Percentiles rank a stretch among this genome's conserved stretches.
Evolutionary conservation across 2,797 vertebrate genomes (phyloP).

Genomic region (Telmatherina bonti): DNA sequence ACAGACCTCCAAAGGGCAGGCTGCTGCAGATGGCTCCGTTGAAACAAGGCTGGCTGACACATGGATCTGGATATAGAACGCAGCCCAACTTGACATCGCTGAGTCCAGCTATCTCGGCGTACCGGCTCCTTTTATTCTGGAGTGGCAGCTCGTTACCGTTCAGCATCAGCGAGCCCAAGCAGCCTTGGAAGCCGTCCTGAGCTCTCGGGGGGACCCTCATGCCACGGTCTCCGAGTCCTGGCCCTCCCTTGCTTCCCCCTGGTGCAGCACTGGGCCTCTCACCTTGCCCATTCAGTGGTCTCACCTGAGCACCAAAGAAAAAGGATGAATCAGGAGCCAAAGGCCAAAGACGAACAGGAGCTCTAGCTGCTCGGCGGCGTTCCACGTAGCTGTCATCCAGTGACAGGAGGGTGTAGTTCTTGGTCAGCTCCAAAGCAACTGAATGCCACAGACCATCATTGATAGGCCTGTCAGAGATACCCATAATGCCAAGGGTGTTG

Average conservation of each 20-base stretch:
- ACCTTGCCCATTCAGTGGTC: conserved; percentile 73
- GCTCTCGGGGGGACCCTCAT: conserved; percentile 83
- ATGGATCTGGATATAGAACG: conserved; percentile 88
- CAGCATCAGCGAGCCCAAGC: conserved; percentile 90
- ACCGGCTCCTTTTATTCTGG: conserved; percentile 89
- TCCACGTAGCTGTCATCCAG: conserved; percentile 89
- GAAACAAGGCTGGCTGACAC: conserved; percentile 89
- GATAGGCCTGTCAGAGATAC: conserved; percentile 92
- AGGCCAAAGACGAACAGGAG: conserved; percentile 91
- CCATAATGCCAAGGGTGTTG: conserved; percentile 93
- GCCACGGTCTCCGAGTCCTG: conserved; percentile 73
- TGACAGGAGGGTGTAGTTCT: conserved; percentile 92
- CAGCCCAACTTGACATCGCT: conserved; percentile 92
- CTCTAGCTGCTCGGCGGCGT: conserved; percentile 89
- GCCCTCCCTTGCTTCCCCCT: conserved; percentile 60
- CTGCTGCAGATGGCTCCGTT: conserved; percentile 90
- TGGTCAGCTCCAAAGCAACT: conserved; percentile 90
- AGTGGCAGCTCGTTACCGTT: conserved; percentile 94
- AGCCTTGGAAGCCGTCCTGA: conserved; percentile 94
- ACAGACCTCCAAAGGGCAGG: conserved; percentile 90
- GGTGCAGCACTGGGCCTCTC: conserved; percentile 81
- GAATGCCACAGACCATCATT: conserved; percentile 95
- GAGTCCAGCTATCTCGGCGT: conserved; percentile 90
- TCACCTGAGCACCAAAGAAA: conserved; percentile 93
- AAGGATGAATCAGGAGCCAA: conserved; percentile 88